A percentile compares a stretch with the other conserved stretches of the same genome.
Evolutionary conservation across 1,140 invertebrate genomes (phyloP).

Genomic region (Himalopsyche phryganea): DNA sequence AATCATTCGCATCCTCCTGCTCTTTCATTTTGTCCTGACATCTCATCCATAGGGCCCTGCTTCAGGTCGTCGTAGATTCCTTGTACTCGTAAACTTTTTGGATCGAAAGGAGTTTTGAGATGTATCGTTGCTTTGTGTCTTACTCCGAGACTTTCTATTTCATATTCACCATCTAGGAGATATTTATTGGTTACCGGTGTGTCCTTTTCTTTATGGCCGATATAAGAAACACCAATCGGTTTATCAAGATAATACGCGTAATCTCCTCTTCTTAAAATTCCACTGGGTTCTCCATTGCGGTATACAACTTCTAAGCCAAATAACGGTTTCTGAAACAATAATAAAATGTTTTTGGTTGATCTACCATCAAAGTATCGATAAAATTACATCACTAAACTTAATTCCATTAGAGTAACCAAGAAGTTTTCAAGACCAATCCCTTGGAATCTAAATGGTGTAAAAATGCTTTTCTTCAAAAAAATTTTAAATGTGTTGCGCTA

Average conservation of each 20-base stretch:
- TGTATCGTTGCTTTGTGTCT: slow-evolving; percentile 67
- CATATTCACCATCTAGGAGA: slow-evolving; percentile 68
- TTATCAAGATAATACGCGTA: slow-evolving; percentile 71
- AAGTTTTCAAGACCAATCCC: too few relatives aligned
- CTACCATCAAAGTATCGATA: too few relatives aligned
- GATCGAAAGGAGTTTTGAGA: slow-evolving; percentile 76
- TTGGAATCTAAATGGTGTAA: too few relatives aligned
- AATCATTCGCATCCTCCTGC: slow-evolving; percentile 47
- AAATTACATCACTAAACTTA: too few relatives aligned
- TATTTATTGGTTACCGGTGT: slow-evolving; percentile 61
- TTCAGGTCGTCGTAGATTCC: slow-evolving; percentile 43
- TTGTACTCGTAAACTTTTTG: slow-evolving; percentile 51
- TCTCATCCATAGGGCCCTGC: not conserved
- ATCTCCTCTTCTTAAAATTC: slow-evolving; percentile 76
- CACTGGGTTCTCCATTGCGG: slow-evolving; percentile 71
- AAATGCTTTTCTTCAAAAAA: too few relatives aligned
- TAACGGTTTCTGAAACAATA: slow-evolving; percentile 58
- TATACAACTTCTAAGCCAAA: slow-evolving; percentile 83
- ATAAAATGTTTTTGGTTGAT: not conserved
- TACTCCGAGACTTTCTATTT: slow-evolving; percentile 76
- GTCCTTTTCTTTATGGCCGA: slow-evolving; percentile 42
- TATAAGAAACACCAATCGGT: slow-evolving; percentile 60
- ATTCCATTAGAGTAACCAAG: too few relatives aligned
- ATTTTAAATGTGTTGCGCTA: too few relatives aligned
- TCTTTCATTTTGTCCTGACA: slow-evolving; percentile 43